Evolutionary conservation across 2,797 vertebrate species (phyloP).

Genomic region (Mus spretus): DNA sequence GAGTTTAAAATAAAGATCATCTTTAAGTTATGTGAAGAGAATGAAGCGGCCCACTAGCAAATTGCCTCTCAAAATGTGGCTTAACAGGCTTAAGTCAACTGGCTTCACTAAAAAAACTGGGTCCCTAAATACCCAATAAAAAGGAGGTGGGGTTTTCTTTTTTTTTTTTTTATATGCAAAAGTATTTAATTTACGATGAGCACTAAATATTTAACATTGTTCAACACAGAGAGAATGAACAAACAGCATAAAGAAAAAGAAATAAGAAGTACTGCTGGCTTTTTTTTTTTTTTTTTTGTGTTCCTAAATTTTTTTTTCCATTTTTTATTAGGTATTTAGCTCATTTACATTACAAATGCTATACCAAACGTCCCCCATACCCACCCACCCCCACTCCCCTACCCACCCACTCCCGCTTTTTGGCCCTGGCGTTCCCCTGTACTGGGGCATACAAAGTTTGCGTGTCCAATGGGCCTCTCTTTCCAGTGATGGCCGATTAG

Average conservation of each 20-base stretch:
- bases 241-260: not conserved
- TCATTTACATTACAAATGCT: too few species aligned
- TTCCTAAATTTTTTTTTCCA: too few species aligned
- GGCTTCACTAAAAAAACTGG: conserved; percentile 49
- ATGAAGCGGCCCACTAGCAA: conserved; percentile 27
- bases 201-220: not conserved
- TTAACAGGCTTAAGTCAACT: conserved; percentile 55
- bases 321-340: too few species aligned
- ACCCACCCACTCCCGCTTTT: too few species aligned
- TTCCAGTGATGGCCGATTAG: too few species aligned
- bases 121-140: not conserved
- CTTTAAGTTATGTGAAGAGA: conserved; percentile 48
- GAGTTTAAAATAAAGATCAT: conserved; percentile 62
- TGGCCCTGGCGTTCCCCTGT: too few species aligned
- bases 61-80: conserved; percentile 41
- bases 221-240: not conserved
- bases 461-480: too few species aligned
- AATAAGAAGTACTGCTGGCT: too few species aligned
- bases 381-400: too few species aligned
- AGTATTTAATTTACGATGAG: conserved; percentile 22
- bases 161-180: conserved; percentile 47
- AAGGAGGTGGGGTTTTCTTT: not conserved
- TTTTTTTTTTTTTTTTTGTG: too few species aligned
- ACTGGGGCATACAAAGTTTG: too few species aligned
- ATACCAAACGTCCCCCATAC: too few species aligned